A percentile compares a stretch with the other conserved stretches of the same genome.
Conservation (phyloP, 2,113 vertebrate species). For the Otocyon megalotis region DNA sequence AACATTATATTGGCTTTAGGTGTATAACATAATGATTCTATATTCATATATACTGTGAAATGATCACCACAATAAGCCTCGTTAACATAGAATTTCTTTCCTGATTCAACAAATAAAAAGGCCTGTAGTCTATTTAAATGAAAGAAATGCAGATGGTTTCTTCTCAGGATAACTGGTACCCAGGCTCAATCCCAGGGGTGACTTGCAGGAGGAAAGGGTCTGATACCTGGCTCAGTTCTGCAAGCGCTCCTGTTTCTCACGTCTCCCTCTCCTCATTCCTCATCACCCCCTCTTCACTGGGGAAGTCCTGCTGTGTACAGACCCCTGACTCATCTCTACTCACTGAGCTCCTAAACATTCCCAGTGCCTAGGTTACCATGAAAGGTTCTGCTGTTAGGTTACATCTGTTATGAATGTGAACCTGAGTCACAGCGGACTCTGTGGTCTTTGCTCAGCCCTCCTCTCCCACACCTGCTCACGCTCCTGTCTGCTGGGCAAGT, state of each 20-base stretch:
- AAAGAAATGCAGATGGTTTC: conserved; percentile 6
- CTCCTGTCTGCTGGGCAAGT: background rate
- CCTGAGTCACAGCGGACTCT: background rate
- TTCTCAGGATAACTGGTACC: background rate
- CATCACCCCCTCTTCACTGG: background rate
- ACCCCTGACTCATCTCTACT: background rate
- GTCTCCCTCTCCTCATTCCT: background rate
- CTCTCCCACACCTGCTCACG: background rate
- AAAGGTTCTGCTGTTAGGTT: background rate
- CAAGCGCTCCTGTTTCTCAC: background rate
- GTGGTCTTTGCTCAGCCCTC: background rate
- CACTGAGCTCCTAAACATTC: background rate
- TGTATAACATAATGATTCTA: background rate
- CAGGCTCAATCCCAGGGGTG: background rate
- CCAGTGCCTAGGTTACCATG: background rate
- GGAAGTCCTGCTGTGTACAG: background rate
- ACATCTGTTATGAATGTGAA: background rate
- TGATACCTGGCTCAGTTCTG: background rate
- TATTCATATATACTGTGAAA: background rate
- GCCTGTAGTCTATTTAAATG: background rate
- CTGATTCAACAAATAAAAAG: background rate
- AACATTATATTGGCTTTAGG: background rate
- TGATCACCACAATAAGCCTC: background rate
- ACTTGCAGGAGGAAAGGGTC: background rate
- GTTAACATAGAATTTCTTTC: background rate